phyloP scores from a whole-genome alignment of 1,140 invertebrate species.

The Oryzaephilus surinamensis region DNA sequence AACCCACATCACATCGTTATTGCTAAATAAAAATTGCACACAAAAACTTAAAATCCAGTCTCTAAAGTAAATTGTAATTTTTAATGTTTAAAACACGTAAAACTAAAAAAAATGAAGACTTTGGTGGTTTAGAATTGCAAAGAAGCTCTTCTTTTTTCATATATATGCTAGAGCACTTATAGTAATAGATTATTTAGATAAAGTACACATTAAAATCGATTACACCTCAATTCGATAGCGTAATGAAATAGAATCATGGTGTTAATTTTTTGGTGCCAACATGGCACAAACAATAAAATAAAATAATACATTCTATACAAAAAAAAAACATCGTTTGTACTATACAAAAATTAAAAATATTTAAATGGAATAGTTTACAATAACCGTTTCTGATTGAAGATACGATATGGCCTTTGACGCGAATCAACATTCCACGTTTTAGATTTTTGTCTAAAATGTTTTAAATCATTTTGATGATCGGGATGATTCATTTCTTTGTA shows the following conservation, averaged over 20 bases:
- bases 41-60: no score
- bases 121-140: slow-evolving; percentile 12
- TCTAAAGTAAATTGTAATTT: slow-evolving; percentile 5
- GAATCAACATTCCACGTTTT: slow-evolving; percentile 55
- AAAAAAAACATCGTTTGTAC: slow-evolving; percentile 7
- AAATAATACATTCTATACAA: no score
- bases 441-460: slow-evolving; percentile 64
- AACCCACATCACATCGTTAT: slow-evolving; percentile 11
- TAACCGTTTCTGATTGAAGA: not conserved
- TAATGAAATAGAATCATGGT: no score
- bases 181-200: no score
- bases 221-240: no score
- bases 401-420: slow-evolving; percentile 4
- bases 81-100: slow-evolving; percentile 1
- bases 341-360: slow-evolving; percentile 4
- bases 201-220: no score
- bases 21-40: slow-evolving; percentile 12
- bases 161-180: no score
- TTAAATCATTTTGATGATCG: slow-evolving; percentile 58
- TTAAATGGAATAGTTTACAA: slow-evolving; percentile 1
- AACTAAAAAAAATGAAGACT: slow-evolving; percentile 11
- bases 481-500: slow-evolving; percentile 74
- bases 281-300: no score
- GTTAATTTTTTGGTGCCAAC: no score
- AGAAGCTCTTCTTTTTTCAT: slow-evolving; percentile 6